Conservation (phyloP, 2,797 vertebrate genomes). For the Hypotaenidia okinawae region DNA sequence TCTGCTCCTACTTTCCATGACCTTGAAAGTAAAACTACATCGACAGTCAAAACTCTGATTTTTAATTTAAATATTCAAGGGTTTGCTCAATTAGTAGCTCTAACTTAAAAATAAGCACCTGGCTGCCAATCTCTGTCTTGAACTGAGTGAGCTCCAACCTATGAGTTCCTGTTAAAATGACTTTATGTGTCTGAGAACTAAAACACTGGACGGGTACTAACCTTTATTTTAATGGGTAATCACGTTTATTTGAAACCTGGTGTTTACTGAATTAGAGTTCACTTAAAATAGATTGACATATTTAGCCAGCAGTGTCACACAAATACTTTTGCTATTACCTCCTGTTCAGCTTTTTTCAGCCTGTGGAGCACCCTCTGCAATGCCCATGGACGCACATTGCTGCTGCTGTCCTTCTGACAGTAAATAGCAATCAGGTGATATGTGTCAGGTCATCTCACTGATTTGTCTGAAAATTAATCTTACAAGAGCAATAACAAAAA, state of each 20-base stretch:
- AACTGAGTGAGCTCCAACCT: background rate
- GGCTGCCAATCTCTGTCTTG: background rate
- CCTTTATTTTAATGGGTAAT: background rate
- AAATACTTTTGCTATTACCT: background rate
- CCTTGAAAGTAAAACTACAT: background rate
- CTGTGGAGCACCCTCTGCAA: background rate
- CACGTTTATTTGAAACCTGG: background rate
- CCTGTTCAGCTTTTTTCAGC: background rate
- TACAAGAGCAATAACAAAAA: background rate
- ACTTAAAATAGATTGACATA: background rate
- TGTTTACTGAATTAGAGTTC: background rate
- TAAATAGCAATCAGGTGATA: background rate
- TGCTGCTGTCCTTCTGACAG: background rate
- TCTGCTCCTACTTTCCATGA: background rate
- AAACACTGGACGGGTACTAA: background rate
- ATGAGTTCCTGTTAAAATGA: background rate
- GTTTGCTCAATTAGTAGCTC: background rate
- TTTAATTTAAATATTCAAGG: background rate
- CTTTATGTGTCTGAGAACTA: fast-evolving
- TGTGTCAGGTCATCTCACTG: background rate
- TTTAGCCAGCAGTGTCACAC: background rate
- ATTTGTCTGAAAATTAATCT: background rate
- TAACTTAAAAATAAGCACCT: background rate
- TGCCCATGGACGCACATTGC: fast-evolving
- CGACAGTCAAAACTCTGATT: background rate